Evolutionary conservation across 1,140 invertebrate genomes (phyloP).

Genomic region (Orchestia grillus): DNA sequence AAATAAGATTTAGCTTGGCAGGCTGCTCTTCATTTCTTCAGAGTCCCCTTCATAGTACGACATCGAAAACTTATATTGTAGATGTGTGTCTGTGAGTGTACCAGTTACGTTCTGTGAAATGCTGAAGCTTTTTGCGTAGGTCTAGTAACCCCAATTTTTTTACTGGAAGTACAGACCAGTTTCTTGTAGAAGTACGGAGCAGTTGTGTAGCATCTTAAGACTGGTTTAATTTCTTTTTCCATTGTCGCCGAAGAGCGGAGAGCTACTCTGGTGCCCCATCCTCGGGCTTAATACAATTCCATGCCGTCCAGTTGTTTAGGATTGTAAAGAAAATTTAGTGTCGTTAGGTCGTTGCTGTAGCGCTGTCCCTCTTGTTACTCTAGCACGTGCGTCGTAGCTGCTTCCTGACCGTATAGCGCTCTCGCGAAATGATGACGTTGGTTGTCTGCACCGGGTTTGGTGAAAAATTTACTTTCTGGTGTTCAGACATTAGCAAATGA

Average conservation of each 20-base stretch:
- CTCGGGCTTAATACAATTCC: conserved; percentile 9
- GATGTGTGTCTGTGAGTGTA: neutral
- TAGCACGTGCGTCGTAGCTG: neutral
- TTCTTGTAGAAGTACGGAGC: neutral
- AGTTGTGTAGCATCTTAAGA: neutral
- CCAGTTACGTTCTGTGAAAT: neutral
- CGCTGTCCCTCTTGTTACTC: neutral
- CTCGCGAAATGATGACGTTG: neutral
- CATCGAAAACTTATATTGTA: neutral
- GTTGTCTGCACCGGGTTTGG: neutral
- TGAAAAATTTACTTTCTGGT: neutral
- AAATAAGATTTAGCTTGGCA: neutral
- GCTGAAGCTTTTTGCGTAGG: neutral
- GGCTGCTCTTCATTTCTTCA: neutral
- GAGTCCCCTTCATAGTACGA: neutral
- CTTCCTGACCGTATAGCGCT: neutral
- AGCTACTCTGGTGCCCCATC: neutral
- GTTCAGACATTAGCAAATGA: neutral
- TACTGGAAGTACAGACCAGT: neutral
- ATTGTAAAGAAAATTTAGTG: conserved; percentile 10
- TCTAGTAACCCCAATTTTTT: neutral
- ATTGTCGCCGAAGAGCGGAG: neutral
- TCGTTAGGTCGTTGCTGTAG: conserved; percentile 3
- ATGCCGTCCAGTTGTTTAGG: conserved; percentile 44
- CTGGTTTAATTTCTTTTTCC: neutral